Percentiles rank a stretch among this genome's conserved stretches.
These are phyloP conservation scores for Oceanodroma tethys DNA, from an alignment of 2,113 vertebrate species.

Conservation along the genomic window DNA sequence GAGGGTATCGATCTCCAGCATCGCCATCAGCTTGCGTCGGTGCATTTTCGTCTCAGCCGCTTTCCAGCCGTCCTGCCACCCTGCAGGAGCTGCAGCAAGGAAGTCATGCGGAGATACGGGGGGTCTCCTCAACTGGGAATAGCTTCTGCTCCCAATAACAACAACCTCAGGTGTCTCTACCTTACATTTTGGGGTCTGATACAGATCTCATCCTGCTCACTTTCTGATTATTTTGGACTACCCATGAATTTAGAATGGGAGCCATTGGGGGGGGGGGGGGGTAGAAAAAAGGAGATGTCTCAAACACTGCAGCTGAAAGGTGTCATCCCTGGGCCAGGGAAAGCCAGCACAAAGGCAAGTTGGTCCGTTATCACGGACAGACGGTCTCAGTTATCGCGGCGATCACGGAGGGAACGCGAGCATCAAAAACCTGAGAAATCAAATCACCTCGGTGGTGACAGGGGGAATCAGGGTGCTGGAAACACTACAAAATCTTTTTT, in stretches of 20 bases:
- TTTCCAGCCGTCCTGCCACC: neutral
- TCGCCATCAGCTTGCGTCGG: neutral
- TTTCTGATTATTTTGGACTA: neutral
- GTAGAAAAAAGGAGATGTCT: neutral
- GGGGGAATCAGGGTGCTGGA: neutral
- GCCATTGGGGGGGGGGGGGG: rapidly evolving
- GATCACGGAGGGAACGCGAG: neutral
- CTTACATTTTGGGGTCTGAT: neutral
- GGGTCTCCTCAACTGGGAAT: neutral
- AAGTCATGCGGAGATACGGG: neutral
- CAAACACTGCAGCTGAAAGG: neutral
- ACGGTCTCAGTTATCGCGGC: rapidly evolving
- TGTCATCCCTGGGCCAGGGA: neutral
- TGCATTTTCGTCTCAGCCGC: neutral
- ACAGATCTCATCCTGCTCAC: neutral
- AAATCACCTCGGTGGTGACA: neutral
- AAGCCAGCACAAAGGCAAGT: neutral
- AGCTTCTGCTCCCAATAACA: neutral
- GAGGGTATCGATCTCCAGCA: neutral
- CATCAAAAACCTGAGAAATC: neutral
- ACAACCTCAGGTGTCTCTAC: neutral
- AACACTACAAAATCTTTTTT: neutral
- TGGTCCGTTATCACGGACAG: neutral
- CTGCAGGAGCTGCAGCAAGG: neutral
- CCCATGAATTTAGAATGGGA: neutral